Conservation (phyloP, 2,797 vertebrate species). For the Crenuchus spilurus region DNA sequence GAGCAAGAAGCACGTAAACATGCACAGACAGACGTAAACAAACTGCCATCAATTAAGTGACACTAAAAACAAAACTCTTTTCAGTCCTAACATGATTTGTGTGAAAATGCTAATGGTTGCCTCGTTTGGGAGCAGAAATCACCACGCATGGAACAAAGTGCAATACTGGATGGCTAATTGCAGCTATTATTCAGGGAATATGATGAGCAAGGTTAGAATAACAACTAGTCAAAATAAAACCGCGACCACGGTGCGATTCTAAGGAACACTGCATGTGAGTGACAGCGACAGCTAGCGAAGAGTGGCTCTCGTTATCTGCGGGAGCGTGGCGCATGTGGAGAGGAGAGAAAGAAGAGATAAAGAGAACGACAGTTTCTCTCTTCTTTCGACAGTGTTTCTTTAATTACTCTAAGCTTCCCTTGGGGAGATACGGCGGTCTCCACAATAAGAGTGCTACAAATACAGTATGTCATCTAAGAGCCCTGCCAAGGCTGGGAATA, state of each 20-base stretch:
- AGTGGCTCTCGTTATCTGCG: constrained; percentile 4
- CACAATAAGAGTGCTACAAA: constrained; percentile 32
- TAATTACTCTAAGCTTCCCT: constrained; percentile 46
- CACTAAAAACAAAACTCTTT: constrained; percentile 29
- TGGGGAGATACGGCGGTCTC: constrained; percentile 25
- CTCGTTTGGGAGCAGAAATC: constrained; percentile 13
- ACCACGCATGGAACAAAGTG: background rate
- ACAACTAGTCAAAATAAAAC: constrained; percentile 19
- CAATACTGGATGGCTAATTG: constrained; percentile 14
- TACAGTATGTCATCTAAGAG: constrained; percentile 34
- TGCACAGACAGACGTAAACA: constrained; percentile 8
- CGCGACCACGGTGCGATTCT: constrained; percentile 3
- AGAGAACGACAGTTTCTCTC: constrained; percentile 20
- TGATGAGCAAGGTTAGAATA: constrained; percentile 9
- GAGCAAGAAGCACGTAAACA: constrained; percentile 2
- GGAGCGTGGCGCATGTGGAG: constrained; percentile 7
- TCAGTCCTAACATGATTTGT: constrained; percentile 9
- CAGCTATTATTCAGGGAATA: constrained; percentile 35
- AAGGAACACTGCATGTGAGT: background rate
- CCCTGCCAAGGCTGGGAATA: constrained; percentile 24
- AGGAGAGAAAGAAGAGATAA: constrained; percentile 25
- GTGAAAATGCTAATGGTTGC: constrained; percentile 11
- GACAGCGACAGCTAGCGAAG: background rate
- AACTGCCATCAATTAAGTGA: constrained; percentile 17
- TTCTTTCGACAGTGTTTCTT: constrained; percentile 35